A percentile compares a stretch with the other conserved stretches of the same genome.
phyloP scores from a whole-genome alignment of 64 coral and sea anemone genomes.

The Dendrophyllia cribrosa region DNA sequence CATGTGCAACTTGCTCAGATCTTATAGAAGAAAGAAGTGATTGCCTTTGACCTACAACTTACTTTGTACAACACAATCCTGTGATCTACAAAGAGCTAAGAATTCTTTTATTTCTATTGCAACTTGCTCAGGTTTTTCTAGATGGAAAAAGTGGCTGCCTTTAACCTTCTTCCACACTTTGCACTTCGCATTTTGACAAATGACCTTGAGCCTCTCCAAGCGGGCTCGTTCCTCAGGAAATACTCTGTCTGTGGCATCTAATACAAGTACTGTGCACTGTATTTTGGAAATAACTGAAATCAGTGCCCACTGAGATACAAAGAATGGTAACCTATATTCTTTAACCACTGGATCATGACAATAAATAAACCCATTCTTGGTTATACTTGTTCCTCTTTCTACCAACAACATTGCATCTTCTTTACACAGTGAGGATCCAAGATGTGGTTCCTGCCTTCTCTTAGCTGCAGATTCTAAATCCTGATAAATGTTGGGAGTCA shows the following conservation, averaged over 20 bases:
- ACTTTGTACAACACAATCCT: background rate
- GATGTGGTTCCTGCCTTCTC: background rate
- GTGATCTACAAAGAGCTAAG: background rate
- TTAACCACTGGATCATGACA: background rate
- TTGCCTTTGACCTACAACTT: background rate
- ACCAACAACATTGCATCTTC: constrained; percentile 1
- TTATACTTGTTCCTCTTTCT: background rate
- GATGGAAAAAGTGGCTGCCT: background rate
- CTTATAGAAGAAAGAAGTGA: background rate
- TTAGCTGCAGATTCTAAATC: constrained; percentile 8
- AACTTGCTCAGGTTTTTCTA: constrained; percentile 17
- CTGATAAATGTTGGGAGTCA: background rate
- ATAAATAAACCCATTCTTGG: constrained; percentile 24
- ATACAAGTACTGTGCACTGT: background rate
- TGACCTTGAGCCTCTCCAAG: background rate
- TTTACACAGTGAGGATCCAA: background rate
- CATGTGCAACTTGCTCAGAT: background rate
- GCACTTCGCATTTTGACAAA: background rate
- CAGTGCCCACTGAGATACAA: background rate
- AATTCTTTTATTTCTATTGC: background rate
- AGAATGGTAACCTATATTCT: background rate
- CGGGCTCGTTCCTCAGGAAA: no score
- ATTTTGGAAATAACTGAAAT: background rate
- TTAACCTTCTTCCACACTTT: background rate
- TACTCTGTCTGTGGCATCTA: background rate